Evolutionary conservation across 2,888 invertebrate species (phyloP).

Genomic region (Hirtodrosophila duncani): DNA sequence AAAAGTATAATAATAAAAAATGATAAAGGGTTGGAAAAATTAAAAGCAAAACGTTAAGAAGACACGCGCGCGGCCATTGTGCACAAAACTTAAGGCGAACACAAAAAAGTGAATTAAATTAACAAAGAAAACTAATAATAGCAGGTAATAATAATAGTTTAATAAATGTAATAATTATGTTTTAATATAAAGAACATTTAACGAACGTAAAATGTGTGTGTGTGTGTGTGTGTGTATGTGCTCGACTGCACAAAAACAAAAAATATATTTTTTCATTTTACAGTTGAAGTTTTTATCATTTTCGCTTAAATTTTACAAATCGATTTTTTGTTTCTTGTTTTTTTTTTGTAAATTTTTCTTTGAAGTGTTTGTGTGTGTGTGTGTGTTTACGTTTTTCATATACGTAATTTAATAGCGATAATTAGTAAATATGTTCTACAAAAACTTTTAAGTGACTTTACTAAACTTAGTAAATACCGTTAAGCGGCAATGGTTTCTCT

Average conservation of each 20-base stretch:
- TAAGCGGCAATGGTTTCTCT: conserved; percentile 7
- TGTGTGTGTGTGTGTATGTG: conserved; percentile 8
- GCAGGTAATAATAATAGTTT: conserved; percentile 48
- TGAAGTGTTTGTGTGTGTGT: conserved; percentile 11
- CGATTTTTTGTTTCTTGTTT: conserved; percentile 17
- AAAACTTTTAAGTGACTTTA: conserved; percentile 67
- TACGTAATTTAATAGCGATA: conserved; percentile 50
- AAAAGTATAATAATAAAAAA: conserved; percentile 33
- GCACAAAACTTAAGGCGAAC: conserved; percentile 58
- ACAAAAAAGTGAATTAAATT: conserved; percentile 62
- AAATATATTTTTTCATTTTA: conserved; percentile 43
- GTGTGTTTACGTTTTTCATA: conserved; percentile 15
- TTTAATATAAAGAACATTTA: conserved; percentile 55
- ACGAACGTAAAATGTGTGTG: conserved; percentile 48
- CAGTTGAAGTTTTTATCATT: conserved; percentile 39
- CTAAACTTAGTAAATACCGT: conserved; percentile 26
- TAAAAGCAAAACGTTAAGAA: conserved; percentile 16
- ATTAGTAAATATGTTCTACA: conserved; percentile 63
- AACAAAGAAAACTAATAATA: conserved; percentile 65
- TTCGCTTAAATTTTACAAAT: conserved; percentile 22
- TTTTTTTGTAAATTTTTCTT: conserved; percentile 26
- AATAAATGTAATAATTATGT: conserved; percentile 14
- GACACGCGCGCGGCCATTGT: conserved; percentile 43
- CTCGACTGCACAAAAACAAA: conserved; percentile 32
- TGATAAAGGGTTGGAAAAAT: conserved; percentile 13